phyloP scores from a whole-genome alignment of 2,797 vertebrate genomes.

The Nothura maculosa region DNA sequence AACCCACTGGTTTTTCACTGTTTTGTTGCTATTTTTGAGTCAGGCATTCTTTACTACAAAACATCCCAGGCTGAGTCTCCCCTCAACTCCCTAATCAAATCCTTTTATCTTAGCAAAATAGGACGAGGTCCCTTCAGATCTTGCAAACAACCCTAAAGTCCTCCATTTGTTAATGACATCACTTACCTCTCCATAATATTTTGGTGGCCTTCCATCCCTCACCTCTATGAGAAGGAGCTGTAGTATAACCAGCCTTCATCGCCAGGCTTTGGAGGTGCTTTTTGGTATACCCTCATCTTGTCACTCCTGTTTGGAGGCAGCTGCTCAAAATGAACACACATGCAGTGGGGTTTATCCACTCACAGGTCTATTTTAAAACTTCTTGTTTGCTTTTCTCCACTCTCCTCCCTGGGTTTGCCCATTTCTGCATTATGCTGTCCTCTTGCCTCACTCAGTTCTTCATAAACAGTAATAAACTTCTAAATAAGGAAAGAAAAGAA shows the following conservation, averaged over 20 bases:
- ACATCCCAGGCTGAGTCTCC: neutral
- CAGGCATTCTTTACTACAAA: neutral
- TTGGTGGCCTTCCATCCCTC: neutral
- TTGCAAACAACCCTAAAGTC: no score
- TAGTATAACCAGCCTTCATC: neutral
- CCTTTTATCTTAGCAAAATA: neutral
- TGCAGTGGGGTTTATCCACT: neutral
- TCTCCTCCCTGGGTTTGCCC: neutral
- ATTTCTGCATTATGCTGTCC: neutral
- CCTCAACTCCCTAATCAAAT: neutral
- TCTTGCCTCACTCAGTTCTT: neutral
- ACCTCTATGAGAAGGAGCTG: fast-evolving
- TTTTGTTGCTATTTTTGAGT: neutral
- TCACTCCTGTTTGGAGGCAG: neutral
- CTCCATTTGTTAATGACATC: no score
- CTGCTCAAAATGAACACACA: neutral
- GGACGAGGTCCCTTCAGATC: neutral
- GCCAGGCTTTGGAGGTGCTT: fast-evolving
- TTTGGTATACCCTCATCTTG: neutral
- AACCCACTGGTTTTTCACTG: neutral
- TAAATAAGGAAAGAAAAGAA: neutral
- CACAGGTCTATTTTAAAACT: neutral
- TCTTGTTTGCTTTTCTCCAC: neutral
- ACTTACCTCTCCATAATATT: neutral
- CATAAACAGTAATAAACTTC: neutral